Evolutionary conservation across 2,797 vertebrate species (phyloP).

Genomic region (Gobio occitaniae): DNA sequence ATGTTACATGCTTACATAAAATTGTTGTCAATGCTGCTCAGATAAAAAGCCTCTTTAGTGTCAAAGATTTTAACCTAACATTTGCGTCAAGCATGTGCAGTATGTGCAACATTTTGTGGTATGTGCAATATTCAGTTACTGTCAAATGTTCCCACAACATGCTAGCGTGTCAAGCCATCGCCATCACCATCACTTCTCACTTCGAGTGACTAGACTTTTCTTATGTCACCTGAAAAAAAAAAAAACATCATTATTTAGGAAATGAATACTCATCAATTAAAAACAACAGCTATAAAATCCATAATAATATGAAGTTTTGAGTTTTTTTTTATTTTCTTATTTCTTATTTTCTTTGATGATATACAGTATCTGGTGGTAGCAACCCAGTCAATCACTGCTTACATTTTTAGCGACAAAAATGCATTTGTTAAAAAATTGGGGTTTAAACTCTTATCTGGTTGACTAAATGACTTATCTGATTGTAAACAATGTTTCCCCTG

Average conservation of each 20-base stretch:
- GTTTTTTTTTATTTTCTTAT: no score
- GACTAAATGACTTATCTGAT: not conserved
- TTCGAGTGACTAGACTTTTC: not conserved
- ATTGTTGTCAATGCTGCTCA: not conserved
- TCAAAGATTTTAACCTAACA: not conserved
- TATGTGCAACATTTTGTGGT: slow-evolving; percentile 3
- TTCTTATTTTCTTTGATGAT: not conserved
- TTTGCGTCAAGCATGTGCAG: slow-evolving; percentile 2
- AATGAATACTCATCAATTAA: not conserved
- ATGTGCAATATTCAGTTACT: slow-evolving; percentile 17
- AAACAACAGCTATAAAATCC: not conserved
- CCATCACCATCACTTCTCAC: not conserved
- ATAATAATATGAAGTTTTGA: not conserved
- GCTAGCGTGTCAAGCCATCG: not conserved
- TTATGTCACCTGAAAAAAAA: not conserved
- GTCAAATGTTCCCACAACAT: not conserved
- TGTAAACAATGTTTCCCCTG: not conserved
- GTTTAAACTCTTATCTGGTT: slow-evolving; percentile 3
- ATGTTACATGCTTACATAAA: not conserved
- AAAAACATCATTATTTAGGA: not conserved
- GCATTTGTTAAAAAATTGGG: not conserved
- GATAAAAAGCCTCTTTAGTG: not conserved
- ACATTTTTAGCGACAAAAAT: not conserved
- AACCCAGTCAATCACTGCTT: not conserved
- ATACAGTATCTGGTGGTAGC: not conserved